Evolutionary conservation across 2,113 vertebrate genomes (phyloP).

Genomic region (Tragelaphus imberbis): DNA sequence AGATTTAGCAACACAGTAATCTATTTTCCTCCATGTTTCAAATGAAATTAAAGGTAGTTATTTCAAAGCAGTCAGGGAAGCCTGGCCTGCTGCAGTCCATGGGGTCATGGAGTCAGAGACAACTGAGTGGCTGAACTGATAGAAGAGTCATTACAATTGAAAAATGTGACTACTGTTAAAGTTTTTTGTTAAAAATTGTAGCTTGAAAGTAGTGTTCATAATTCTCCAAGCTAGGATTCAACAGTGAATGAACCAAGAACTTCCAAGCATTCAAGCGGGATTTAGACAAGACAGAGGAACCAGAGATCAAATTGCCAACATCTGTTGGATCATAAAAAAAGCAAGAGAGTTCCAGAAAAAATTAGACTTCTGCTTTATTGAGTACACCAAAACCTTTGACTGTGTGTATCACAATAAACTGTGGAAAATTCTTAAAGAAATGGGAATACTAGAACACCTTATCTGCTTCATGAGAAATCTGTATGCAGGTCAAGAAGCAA

Average conservation of each 20-base stretch:
- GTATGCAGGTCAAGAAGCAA: neutral
- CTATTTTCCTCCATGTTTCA: neutral
- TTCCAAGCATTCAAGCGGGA: fast-evolving
- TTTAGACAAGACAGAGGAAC: neutral
- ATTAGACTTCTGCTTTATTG: neutral
- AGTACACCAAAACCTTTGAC: neutral
- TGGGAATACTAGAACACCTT: neutral
- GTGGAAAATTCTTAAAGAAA: neutral
- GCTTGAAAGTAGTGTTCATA: neutral
- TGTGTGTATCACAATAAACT: neutral
- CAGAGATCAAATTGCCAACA: neutral
- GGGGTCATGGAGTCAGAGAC: neutral
- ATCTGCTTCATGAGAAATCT: neutral
- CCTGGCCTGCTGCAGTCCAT: neutral
- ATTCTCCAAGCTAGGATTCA: neutral
- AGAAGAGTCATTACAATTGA: neutral
- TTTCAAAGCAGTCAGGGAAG: neutral
- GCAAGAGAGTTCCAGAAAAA: neutral
- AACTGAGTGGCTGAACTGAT: neutral
- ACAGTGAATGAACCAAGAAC: neutral
- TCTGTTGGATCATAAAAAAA: neutral
- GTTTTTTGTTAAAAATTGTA: neutral
- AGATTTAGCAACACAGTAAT: neutral
- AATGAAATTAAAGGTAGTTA: neutral
- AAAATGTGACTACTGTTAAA: neutral